Percentiles rank a stretch among this genome's conserved stretches.
Evolutionary conservation across 1,140 invertebrate genomes (phyloP).

Genomic region (Lethocerus indicus): DNA sequence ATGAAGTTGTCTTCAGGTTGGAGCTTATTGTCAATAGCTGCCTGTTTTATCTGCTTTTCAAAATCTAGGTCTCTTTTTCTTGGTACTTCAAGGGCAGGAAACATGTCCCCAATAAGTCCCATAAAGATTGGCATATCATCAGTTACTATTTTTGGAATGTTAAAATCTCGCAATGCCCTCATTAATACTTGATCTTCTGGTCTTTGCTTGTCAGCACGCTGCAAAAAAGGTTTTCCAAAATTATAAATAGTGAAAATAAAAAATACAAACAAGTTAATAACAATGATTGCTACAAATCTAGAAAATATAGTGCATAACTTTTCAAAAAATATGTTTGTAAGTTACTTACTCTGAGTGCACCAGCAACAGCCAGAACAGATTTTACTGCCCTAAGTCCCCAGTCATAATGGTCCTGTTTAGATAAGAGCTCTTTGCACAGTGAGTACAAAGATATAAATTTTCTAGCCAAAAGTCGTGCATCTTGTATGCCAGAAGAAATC

Average conservation of each 20-base stretch:
- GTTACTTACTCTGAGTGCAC: slow-evolving; percentile 44
- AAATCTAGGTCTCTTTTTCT: slow-evolving; percentile 66
- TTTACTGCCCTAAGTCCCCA: slow-evolving; percentile 88
- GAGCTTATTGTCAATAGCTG: slow-evolving; percentile 63
- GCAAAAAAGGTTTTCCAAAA: slow-evolving; percentile 7
- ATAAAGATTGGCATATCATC: slow-evolving; percentile 81
- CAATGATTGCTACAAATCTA: neutral
- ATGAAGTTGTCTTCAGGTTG: slow-evolving; percentile 86
- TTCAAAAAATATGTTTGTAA: neutral
- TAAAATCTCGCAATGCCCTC: slow-evolving; percentile 80
- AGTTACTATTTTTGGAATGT: slow-evolving; percentile 81
- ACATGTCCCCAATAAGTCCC: slow-evolving; percentile 79
- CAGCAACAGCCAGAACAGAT: slow-evolving; percentile 81
- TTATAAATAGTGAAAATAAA: neutral
- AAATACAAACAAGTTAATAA: neutral
- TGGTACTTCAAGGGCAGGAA: slow-evolving; percentile 77
- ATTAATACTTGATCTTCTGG: slow-evolving; percentile 65
- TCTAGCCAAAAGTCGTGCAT: slow-evolving; percentile 65
- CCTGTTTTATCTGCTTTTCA: slow-evolving; percentile 59
- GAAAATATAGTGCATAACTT: neutral
- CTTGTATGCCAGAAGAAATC: slow-evolving; percentile 81
- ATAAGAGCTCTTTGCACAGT: slow-evolving; percentile 70
- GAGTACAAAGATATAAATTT: slow-evolving; percentile 86
- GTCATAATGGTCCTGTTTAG: slow-evolving; percentile 90
- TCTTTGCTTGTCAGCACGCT: slow-evolving; percentile 42